These are phyloP conservation scores for Anthoscopus minutus DNA, from an alignment of 2,113 vertebrate species.

Conservation along the genomic window DNA sequence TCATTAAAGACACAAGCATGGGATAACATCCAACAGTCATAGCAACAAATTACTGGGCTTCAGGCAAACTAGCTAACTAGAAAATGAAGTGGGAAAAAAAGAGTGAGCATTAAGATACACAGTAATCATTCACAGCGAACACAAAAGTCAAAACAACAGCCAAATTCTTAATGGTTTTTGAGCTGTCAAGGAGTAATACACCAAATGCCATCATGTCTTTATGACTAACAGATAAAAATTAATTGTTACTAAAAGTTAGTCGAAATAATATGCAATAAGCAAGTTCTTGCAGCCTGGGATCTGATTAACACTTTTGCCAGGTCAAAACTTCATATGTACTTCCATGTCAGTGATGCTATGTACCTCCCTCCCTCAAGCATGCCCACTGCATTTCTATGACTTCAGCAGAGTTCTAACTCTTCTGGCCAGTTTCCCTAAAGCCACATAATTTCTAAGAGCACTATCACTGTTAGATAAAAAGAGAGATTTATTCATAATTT, in stretches of 20 bases:
- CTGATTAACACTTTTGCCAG: not conserved
- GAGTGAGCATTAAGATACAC: not conserved
- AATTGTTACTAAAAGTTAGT: not conserved
- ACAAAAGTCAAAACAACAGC: not conserved
- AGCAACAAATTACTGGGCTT: constrained; percentile 49
- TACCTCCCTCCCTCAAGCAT: not conserved
- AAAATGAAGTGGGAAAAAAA: constrained; percentile 4
- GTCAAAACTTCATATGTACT: not conserved
- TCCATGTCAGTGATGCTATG: not conserved
- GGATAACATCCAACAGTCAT: constrained; percentile 34
- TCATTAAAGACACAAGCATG: constrained; percentile 58
- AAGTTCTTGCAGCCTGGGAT: not conserved
- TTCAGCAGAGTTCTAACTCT: not conserved
- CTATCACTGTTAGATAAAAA: not conserved
- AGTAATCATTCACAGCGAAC: constrained; percentile 15
- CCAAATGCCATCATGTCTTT: not conserved
- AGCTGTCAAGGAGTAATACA: not conserved
- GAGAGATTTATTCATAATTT: not conserved
- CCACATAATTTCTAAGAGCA: not conserved
- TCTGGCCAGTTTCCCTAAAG: not conserved
- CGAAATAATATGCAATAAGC: not conserved
- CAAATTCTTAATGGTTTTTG: not conserved
- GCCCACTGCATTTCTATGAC: not conserved
- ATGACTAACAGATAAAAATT: not conserved
- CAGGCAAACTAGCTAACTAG: constrained; percentile 19